Evolutionary conservation across 2,888 invertebrate genomes (phyloP), one percentile per base, ranked within the genome.

Genomic region (Bellardia bayeri): DNA sequence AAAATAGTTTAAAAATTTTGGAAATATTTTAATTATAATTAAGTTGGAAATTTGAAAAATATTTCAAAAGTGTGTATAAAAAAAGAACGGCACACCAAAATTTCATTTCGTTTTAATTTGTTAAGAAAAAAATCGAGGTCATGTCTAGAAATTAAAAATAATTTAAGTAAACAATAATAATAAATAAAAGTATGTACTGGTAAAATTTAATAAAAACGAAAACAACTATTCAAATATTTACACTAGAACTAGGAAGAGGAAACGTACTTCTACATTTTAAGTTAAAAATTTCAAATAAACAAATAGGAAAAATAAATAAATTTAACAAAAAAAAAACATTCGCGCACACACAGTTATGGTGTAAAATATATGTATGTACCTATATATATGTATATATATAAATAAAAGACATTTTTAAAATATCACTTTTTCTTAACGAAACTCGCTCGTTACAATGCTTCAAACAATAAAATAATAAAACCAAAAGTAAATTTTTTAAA

Each of bases 361-460:
- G 56, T 42, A 42, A 75, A 74, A 42, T 42, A 11, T 66, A 42
- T 42, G 9, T 23, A 23, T 23, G 23, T 23, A 23, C 23, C 23
- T 23, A 23, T 23, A 23, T 23, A 23, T 23, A n/a, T n/a, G n/a
- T n/a, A 23, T 1, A 23, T 45, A 45, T 45, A 74, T 75, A 75
- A 69, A 79, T 82, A 75, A 82, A 79, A 40, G 40, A 75, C 72
- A 82, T 79, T 63, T 72, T 51, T 33, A 79, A 84, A 87, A 87
- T 87, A 87, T 87, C 87, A 87, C 87, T 81, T 78, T 81, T 80
- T 74, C 54, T 30, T 76, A 71, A 61, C 42, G 68, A 76, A 82
- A 42, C 54, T 69, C n/a, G 61, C 16, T 74, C 71, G 30, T 76
- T 75, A 37, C 11, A 69, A 40, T n/a, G 6, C 37, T 49, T 69